phyloP scores from a whole-genome alignment of 2,113 vertebrate species.

The Catharus minimus region DNA sequence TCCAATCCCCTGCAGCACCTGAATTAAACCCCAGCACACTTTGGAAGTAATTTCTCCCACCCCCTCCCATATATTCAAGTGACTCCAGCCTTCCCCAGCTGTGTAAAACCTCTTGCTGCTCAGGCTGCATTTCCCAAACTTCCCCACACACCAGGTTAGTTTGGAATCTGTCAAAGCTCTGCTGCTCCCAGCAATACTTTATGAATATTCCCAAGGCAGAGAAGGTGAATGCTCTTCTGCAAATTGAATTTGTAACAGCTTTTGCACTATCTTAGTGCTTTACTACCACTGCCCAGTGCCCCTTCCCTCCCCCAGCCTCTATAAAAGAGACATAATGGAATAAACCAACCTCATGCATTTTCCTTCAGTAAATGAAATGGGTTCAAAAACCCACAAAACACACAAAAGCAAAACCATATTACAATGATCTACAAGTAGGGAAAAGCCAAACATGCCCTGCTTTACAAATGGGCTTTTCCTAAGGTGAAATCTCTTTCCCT shows the following conservation, averaged over 20 bases:
- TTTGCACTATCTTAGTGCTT: conserved; percentile 46
- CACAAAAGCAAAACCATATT: not conserved
- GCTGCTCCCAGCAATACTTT: conserved; percentile 10
- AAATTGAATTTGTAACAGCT: conserved; percentile 64
- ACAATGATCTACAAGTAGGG: not conserved
- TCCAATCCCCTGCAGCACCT: not conserved
- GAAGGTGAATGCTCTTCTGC: conserved; percentile 52
- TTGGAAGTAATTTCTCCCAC: not conserved
- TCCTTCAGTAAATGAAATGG: conserved; percentile 1
- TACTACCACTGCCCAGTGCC: conserved; percentile 23
- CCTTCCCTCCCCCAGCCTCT: conserved; percentile 30
- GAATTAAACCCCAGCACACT: not conserved
- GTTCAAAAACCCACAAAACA: not conserved
- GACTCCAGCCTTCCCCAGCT: not conserved
- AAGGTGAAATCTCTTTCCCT: not conserved
- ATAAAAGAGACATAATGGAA: conserved; percentile 33
- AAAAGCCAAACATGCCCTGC: not conserved
- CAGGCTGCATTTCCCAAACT: not conserved
- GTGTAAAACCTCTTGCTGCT: not conserved
- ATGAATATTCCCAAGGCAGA: conserved; percentile 59
- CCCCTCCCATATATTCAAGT: not conserved
- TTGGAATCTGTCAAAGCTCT: not conserved
- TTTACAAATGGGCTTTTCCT: not conserved
- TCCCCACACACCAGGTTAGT: not conserved
- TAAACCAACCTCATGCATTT: conserved; percentile 44